Base-by-base conservation (phyloP, 2,888 invertebrate genomes). In the Rhingia rostrata region DNA sequence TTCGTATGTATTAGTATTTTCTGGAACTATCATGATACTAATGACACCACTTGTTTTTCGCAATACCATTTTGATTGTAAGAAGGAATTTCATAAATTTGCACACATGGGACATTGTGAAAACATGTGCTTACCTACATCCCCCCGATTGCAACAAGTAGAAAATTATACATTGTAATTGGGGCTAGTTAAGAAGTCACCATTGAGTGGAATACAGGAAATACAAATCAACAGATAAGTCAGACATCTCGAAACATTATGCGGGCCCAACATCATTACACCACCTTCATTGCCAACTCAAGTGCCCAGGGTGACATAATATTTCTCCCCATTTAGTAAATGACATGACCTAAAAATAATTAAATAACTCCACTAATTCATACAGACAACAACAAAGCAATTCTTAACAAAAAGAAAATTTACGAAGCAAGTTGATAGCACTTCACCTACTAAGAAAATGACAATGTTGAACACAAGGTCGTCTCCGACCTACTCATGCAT, bases 381-480 rank as follows among this genome's bases (percentile, higher is more conserved):
- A 9, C 49, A 22, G 10, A 4, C 3, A 22, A 22, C 7, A 47
- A 47, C 7, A 22, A 47, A 2, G 33, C 2, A 9, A 51, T 64
- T 63, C 35, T 37, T 22, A 64, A 64, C 30, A 39, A 6, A 33
- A 33, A 12, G 12, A 4, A 41, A 7, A 41, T 41, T 22, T 22
- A 22, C n/a, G 10, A 41, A 41, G 10, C 30, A 49, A 49, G 49
- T 32, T 4, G 51, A 61, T 66, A 49, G 33, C 43, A 9, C 60
- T 72, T 80, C 53, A 67, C 47, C 47, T 73, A 54, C 35, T 61
- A 54, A 47, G 39, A 69, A 70, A 56, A 70, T 56, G 56, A 49
- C 41, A 63, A 53, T 41, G 33, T 45, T 35, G 39, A 51, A 54
- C 51, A 61, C 53, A 66, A 45, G 54, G 61, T 72, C 70, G 70